Evolutionary conservation across 2,888 invertebrate species (phyloP), one percentile per base, ranked within the genome.

Genomic region (Silvanus unidentatus): DNA sequence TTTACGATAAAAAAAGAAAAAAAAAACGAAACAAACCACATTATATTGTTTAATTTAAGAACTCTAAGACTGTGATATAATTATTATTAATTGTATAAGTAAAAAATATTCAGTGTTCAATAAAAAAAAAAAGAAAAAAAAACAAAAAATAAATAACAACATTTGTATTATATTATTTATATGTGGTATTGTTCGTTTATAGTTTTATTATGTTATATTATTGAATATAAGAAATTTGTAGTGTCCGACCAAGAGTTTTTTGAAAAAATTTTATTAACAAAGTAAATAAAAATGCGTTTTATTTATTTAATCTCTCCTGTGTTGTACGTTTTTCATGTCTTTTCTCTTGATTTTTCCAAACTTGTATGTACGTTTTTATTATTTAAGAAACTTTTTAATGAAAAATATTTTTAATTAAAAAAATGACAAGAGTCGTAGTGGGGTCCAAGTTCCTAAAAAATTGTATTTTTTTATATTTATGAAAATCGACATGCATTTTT

Each of bases 11-110:
- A 22, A 22, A 22, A 40, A 32, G 38, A 35, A 22, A 22, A 40
- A 30, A 50, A 22, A 22, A 22, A 40, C 39, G 38, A 35, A 40
- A 35, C 29, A 37, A 37, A 14, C 63, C 64, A 63, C 64, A 61
- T 62, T 54, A 37, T 37, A 15, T 37, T 37, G 53, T 53, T 55
- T 60, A 56, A 56, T 22, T 57, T 62, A 57, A 64, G 67, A 70
- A 69, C 68, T 68, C 69, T 68, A 63, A 61, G 68, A 65, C 69
- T 70, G 69, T 70, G 70, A 69, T 70, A 69, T 37, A 11, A 37
- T 54, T 51, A 64, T 62, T 59, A 58, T 64, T 63, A 63, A 65
- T 63, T 66, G 22, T 22, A 55, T 63, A 62, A 59, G 62, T 63
- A 60, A 60, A 58, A 52, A 51, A 57, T 59, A 56, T 62, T 62